phyloP scores from a whole-genome alignment of 1,140 invertebrate genomes.

The Ceratosolen fusciceps region DNA sequence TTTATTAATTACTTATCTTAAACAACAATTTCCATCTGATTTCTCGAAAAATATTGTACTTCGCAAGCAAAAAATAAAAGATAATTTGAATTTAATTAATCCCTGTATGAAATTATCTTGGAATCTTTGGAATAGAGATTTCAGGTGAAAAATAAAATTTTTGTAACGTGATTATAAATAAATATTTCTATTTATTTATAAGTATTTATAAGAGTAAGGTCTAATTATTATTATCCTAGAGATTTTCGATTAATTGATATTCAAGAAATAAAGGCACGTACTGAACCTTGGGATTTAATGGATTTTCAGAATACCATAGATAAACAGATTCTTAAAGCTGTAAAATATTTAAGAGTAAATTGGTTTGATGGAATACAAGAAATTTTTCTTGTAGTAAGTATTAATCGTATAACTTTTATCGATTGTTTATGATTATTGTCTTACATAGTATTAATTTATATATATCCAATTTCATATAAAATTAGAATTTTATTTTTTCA shows the following conservation, averaged over 20 bases:
- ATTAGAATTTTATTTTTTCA: background rate
- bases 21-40: slow-evolving; percentile 41
- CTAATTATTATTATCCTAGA: slow-evolving; percentile 43
- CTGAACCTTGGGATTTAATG: slow-evolving; percentile 75
- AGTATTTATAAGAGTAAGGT: no score
- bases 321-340: slow-evolving; percentile 75
- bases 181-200: no score
- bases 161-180: slow-evolving; percentile 11
- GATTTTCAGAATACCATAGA: slow-evolving; percentile 73
- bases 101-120: slow-evolving; percentile 64
- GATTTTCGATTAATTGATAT: slow-evolving; percentile 61
- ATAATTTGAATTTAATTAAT: slow-evolving; percentile 58
- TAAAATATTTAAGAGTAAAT: slow-evolving; percentile 71
- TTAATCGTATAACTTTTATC: background rate
- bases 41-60: background rate
- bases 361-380: slow-evolving; percentile 78
- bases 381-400: slow-evolving; percentile 70
- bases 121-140: slow-evolving; percentile 60
- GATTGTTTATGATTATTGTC: background rate
- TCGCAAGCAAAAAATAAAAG: slow-evolving; percentile 5
- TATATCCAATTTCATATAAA: background rate
- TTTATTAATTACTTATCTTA: background rate
- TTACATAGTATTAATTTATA: background rate
- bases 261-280: slow-evolving; percentile 65
- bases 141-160: slow-evolving; percentile 50